These are phyloP conservation scores for Anser brachyrhynchus DNA, from an alignment of 2,113 vertebrate species.

Conservation along the genomic window DNA sequence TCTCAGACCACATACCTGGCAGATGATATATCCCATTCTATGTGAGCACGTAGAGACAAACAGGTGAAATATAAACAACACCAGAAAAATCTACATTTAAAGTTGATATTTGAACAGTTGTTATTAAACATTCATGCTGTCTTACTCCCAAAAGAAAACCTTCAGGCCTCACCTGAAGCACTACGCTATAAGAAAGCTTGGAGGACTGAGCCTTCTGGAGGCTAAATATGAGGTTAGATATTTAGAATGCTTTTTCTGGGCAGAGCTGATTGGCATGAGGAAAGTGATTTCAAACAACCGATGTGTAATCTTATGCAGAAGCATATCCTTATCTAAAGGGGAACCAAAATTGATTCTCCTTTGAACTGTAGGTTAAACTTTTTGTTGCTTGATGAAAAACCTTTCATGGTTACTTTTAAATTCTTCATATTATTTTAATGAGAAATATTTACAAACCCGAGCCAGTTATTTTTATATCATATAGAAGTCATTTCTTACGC, in stretches of 20 bases:
- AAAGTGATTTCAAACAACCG: background rate
- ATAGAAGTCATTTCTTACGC: background rate
- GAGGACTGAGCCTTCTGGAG: background rate
- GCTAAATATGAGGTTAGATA: background rate
- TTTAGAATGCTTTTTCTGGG: background rate
- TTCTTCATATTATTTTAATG: background rate
- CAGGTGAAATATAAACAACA: background rate
- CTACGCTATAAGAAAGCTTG: background rate
- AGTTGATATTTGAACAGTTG: background rate
- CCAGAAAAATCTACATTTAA: background rate
- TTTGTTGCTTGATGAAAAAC: background rate
- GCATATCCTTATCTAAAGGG: background rate
- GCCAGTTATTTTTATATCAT: background rate
- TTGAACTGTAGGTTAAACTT: background rate
- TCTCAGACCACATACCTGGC: background rate
- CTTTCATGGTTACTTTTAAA: background rate
- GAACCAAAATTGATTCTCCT: background rate
- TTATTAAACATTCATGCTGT: accelerated
- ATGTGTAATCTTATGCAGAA: background rate
- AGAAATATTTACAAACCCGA: background rate
- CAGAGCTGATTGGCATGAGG: background rate
- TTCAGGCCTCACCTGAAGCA: background rate
- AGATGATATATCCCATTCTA: background rate
- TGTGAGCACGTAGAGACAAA: background rate
- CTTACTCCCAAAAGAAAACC: background rate